Evolutionary conservation across 2,113 vertebrate species (phyloP), one percentile per base, ranked within the genome.

Genomic region (Spea bombifrons): DNA sequence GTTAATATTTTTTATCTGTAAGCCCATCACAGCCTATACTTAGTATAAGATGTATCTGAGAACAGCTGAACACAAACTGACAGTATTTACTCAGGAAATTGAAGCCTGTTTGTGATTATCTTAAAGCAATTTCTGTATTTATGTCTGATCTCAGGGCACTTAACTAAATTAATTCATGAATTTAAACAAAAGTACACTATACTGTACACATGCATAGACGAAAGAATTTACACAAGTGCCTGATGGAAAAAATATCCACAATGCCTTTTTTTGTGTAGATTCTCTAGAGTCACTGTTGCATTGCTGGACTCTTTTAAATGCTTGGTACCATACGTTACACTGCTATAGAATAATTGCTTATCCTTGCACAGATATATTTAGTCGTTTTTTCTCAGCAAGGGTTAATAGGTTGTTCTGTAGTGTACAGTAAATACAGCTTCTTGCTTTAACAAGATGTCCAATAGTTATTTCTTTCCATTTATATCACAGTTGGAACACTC

Each of bases 121-220:
- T 5, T 64, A 64, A 64, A 5, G 4, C 8, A 64, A 30, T 30
- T 30, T 30, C 30, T 16, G 10, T 64, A 64, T 64, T 3, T 75
- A 30, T 48, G 55, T 78, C 71, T 72, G 43, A 72, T 47, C 76
- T 78, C 76, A 78, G 76, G 76, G 61, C 70, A 79, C 66, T 46
- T 48, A 48, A 15, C 45, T 30, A 68, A 74, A 55, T 65, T 10
- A 59, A 17, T 45, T 66, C 6, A 43, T 59, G 47, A 8, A 49
- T 16, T 48, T 15, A 49, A 70, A 16, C 4, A 46, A 30, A n/a
- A 57, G 12, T 6, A 47, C 4, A 12, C 17, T 47, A 43, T 63
- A 30, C 44, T 16, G 43, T 76, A 76, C 12, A 68, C 10, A 59
- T 12, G 15, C 55, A 64, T 64, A 13, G 15, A 61, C 15, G 5